Conservation (phyloP, 23 tunicate species). For the Ascidia mentula region DNA sequence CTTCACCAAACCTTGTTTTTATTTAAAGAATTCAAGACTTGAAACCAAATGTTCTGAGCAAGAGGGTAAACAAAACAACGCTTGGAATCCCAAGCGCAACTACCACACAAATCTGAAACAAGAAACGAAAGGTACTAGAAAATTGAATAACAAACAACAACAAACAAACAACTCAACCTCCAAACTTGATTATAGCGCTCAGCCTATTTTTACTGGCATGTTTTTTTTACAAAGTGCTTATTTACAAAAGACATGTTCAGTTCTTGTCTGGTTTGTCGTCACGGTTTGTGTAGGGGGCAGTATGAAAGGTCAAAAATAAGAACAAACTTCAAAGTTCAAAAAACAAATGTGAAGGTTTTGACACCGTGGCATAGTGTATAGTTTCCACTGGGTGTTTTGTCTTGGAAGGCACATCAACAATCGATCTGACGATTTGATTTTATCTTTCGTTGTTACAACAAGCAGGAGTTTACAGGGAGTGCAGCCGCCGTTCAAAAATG, state of each 20-base stretch:
- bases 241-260: not conserved
- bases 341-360: not conserved
- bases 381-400: not conserved
- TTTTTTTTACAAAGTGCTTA: slow-evolving; percentile 10
- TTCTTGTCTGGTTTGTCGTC: not conserved
- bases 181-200: not conserved
- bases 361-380: not conserved
- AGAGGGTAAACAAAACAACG: not conserved
- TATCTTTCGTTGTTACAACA: too few relatives aligned
- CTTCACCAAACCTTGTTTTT: slow-evolving; percentile 9
- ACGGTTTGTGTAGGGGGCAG: slow-evolving; percentile 14
- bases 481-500: not conserved
- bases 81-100: not conserved
- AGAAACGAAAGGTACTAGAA: slow-evolving; percentile 7
- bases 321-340: not conserved
- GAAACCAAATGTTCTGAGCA: slow-evolving; percentile 6
- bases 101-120: slow-evolving; percentile 12
- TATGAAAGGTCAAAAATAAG: not conserved
- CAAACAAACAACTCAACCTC: not conserved
- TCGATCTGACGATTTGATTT: too few relatives aligned
- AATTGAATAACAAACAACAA: slow-evolving; percentile 5
- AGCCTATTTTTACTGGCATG: not conserved
- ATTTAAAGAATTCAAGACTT: slow-evolving; percentile 1
- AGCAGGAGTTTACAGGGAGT: too few relatives aligned
- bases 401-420: not conserved